phyloP scores from a whole-genome alignment of 2,797 vertebrate genomes.

The Syngnathus rostellatus region DNA sequence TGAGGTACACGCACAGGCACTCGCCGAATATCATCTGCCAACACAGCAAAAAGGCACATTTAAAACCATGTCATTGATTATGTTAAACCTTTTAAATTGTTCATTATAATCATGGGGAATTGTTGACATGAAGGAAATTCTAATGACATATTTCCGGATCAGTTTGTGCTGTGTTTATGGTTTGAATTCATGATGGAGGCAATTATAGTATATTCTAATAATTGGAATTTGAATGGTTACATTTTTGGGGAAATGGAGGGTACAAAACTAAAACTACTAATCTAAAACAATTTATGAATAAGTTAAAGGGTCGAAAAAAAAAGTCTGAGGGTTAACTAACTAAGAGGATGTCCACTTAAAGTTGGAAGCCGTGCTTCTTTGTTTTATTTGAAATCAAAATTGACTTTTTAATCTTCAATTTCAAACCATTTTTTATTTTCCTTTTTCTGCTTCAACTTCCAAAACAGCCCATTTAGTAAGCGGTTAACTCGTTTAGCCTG shows the following conservation, averaged over 20 bases:
- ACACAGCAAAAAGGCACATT: conserved; percentile 11
- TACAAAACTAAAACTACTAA: neutral
- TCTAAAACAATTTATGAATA: neutral
- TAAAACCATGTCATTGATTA: neutral
- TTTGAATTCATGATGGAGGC: no score
- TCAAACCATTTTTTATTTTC: neutral
- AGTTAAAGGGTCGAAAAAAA: neutral
- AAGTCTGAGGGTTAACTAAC: neutral
- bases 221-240: no score
- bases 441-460: neutral
- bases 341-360: conserved; percentile 11
- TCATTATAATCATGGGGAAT: no score
- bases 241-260: no score
- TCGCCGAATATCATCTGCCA: conserved; percentile 88
- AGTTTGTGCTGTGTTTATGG: no score
- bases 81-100: no score
- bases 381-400: no score
- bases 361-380: neutral
- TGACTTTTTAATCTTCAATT: no score
- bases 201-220: no score
- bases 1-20: conserved; percentile 79
- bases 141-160: no score
- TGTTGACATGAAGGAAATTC: no score
- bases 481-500: neutral
- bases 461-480: neutral